Conservation (phyloP, 2,888 invertebrate species). For the Elmis aenea region DNA sequence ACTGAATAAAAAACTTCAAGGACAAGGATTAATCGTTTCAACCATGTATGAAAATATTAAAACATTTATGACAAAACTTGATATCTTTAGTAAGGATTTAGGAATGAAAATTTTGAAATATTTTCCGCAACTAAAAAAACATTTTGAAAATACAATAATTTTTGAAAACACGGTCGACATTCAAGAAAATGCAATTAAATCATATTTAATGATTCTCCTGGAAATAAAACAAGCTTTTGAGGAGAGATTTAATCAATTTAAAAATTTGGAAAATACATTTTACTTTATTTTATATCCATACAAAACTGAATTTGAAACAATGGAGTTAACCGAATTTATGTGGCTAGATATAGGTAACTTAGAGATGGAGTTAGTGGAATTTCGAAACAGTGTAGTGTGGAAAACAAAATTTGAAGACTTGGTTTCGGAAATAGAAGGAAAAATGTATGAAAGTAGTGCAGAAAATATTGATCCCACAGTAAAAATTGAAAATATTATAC, state of each 20-base stretch:
- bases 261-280: conserved; percentile 8
- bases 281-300: conserved; percentile 5
- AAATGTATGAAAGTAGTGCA: too few species aligned
- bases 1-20: conserved; percentile 4
- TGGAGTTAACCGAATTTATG: conserved; percentile 16
- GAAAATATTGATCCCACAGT: too few species aligned
- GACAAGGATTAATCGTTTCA: conserved; percentile 9
- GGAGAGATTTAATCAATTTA: conserved; percentile 12
- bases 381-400: conserved; percentile 7
- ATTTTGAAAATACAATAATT: conserved; percentile 13
- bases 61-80: conserved; percentile 12
- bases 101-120: conserved; percentile 12
- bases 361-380: conserved; percentile 8
- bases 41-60: conserved; percentile 12
- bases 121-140: conserved; percentile 12
- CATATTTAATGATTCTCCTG: conserved; percentile 9
- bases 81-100: conserved; percentile 11
- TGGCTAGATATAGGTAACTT: conserved; percentile 12
- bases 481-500: too few species aligned
- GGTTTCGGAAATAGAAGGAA: conserved; percentile 36
- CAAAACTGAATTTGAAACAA: conserved; percentile 14
- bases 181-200: conserved; percentile 12
- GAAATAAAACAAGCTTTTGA: conserved; percentile 12
- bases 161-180: conserved; percentile 6
- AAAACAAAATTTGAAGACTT: conserved; percentile 33